Conservation (phyloP, 2,888 invertebrate genomes). For the Andricus quercusramuli region DNA sequence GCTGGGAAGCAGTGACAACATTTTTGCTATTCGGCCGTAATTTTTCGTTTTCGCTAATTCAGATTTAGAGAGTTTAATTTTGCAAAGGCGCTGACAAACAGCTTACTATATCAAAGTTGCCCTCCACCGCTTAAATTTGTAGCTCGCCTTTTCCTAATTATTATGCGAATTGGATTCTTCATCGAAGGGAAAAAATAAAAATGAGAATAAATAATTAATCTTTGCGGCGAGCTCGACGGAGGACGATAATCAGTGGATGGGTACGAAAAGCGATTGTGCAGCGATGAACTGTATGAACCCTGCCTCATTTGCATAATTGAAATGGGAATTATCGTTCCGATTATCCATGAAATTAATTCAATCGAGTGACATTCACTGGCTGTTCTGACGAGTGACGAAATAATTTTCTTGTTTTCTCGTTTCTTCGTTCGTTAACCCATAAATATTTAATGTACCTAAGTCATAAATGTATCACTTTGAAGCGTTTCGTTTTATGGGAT, state of each 20-base stretch:
- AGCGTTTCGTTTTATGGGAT: too few relatives aligned
- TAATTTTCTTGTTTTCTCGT: not conserved
- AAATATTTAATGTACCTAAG: too few relatives aligned
- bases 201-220: conserved; percentile 21
- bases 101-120: conserved; percentile 4
- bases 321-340: conserved; percentile 44
- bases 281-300: not conserved
- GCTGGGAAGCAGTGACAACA: too few relatives aligned
- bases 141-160: conserved; percentile 15
- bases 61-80: too few relatives aligned
- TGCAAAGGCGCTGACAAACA: not conserved
- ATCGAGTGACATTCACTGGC: conserved; percentile 26
- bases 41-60: too few relatives aligned
- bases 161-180: conserved; percentile 37
- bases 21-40: too few relatives aligned
- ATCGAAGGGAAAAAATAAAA: conserved; percentile 37
- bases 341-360: conserved; percentile 42
- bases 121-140: not conserved
- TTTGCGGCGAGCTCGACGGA: not conserved
- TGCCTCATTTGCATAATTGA: conserved; percentile 31
- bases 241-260: not conserved
- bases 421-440: not conserved
- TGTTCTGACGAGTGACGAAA: not conserved
- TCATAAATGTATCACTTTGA: too few relatives aligned
- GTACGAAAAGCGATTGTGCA: not conserved